Conservation (phyloP, 2,113 vertebrate genomes). For the Notarius lentiginosus region DNA sequence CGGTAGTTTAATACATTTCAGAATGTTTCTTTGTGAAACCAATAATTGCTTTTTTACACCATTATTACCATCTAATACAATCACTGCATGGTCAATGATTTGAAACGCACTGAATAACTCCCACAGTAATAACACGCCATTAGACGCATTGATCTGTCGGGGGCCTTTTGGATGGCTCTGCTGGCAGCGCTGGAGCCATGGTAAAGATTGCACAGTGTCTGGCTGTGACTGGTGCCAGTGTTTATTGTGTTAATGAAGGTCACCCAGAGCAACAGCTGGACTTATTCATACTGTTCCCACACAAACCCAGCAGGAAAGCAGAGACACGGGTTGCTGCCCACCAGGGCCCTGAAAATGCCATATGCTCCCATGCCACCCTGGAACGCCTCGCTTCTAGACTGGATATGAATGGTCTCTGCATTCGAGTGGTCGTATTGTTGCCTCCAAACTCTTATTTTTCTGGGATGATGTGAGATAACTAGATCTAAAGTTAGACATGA, state of each 20-base stretch:
- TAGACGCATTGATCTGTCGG: constrained; percentile 9
- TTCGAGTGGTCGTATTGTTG: neutral
- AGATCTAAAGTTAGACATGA: neutral
- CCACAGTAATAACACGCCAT: constrained; percentile 24
- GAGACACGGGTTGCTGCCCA: constrained; percentile 53
- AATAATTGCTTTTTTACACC: constrained; percentile 18
- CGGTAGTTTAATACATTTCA: neutral
- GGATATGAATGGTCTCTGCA: neutral
- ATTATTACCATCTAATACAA: neutral
- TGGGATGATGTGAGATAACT: neutral
- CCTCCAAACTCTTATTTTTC: neutral
- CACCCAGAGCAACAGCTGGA: constrained; percentile 69
- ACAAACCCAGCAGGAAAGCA: constrained; percentile 61
- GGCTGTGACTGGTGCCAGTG: constrained; percentile 65
- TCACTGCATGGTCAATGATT: neutral
- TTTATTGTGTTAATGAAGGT: constrained; percentile 76
- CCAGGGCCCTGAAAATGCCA: constrained; percentile 62
- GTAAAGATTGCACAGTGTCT: constrained; percentile 12
- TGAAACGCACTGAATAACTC: neutral
- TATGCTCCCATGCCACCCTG: constrained; percentile 63
- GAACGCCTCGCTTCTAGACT: constrained; percentile 52
- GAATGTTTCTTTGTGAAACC: neutral
- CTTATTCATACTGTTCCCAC: constrained; percentile 58
- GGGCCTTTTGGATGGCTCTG: neutral
- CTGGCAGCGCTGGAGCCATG: neutral